Base-by-base conservation (phyloP, 2,797 vertebrate genomes). In the Microtus agrestis region DNA sequence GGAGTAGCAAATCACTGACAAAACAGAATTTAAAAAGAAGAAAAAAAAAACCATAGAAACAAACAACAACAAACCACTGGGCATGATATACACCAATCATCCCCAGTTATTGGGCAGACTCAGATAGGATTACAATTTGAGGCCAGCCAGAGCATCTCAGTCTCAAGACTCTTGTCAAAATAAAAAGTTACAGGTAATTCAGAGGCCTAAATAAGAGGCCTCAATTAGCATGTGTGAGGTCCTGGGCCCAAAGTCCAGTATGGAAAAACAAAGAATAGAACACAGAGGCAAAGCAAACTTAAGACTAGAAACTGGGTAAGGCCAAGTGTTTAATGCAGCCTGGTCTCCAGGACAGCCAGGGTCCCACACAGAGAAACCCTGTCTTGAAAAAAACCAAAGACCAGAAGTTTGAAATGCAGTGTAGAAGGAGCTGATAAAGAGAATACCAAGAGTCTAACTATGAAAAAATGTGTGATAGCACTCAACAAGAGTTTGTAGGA, bases 361-460 rank as follows among this genome's bases (percentile, higher is more conserved):
- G 56, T 56, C 56, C 56, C 56, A 56, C 56, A 56, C 56, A 56
- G 19, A 56, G 54, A 56, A 21, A 56, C 19, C 19, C 56, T 56
- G 56, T 56, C 56, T 56, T 56, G 56, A 56, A 56, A 56, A 56
- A 56, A 56, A 19, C 56, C 21, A 56, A 56, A 56, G 56, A 7
- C 17, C 19, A 56, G 5, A 56, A 65, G 15, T 87, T 19, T 91
- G 17, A 92, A 59, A 85, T 10, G n/a, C 0, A 78, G 91, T 67
- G 54, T 54, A 17, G 43, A 10, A 90, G 25, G 93, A 90, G 65
- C 69, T 6, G 51, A 59, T 93, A 59, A 87, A 74, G 77, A n/a
- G 19, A 13, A 89, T 2, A 61, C 51, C 54, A 95, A 87, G 59
- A 91, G 76, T 95, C 77, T 71, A 82, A 37, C n/a, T 51, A 25